These are phyloP conservation scores for Gadus macrocephalus DNA, from an alignment of 2,113 vertebrate genomes.

Conservation along the genomic window DNA sequence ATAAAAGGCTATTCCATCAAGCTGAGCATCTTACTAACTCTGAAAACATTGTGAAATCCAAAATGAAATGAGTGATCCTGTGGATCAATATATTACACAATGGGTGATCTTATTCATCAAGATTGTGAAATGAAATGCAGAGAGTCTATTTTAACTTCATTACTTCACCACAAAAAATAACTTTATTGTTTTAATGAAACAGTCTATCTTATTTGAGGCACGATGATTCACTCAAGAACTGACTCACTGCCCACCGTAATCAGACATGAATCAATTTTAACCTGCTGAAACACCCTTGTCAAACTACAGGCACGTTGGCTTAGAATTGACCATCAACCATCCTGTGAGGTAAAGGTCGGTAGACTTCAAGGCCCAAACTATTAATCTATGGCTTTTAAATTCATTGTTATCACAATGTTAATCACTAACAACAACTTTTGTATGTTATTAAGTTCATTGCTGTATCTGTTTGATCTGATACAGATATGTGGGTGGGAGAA, in stretches of 20 bases:
- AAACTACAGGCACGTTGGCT: slow-evolving; percentile 14
- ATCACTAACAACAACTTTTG: no score
- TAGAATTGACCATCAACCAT: slow-evolving; percentile 9
- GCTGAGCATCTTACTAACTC: neutral
- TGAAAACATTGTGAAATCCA: neutral
- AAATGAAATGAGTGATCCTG: neutral
- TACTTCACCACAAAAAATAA: slow-evolving; percentile 24
- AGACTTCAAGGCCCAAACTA: neutral
- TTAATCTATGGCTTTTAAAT: neutral
- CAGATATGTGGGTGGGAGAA: slow-evolving; percentile 8
- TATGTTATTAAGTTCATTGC: no score
- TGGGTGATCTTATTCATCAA: neutral
- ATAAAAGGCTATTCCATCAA: neutral
- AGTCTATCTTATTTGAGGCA: slow-evolving; percentile 4
- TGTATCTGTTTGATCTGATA: neutral
- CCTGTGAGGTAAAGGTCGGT: slow-evolving; percentile 2
- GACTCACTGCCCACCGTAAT: slow-evolving; percentile 18
- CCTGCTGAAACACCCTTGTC: slow-evolving; percentile 22
- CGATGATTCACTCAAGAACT: slow-evolving; percentile 30
- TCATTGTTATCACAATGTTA: neutral
- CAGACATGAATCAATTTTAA: slow-evolving; percentile 19
- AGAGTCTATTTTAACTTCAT: neutral
- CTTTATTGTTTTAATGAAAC: slow-evolving; percentile 4
- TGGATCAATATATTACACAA: neutral
- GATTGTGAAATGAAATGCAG: no score